Evolutionary conservation across 1,140 invertebrate genomes (phyloP).

Genomic region (Cydia splendana): DNA sequence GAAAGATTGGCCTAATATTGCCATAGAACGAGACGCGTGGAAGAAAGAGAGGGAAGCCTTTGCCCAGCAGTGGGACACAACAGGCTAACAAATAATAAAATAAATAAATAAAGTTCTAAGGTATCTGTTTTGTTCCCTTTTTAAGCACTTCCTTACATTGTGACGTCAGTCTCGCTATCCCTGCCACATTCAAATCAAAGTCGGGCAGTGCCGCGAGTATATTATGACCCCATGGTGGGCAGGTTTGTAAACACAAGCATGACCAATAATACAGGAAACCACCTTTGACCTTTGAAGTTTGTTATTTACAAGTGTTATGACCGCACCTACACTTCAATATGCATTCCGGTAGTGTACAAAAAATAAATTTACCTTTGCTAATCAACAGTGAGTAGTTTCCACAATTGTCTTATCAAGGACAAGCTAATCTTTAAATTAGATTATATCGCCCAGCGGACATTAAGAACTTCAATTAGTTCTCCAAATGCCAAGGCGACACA

Average conservation of each 20-base stretch:
- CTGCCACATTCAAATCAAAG: too few species aligned
- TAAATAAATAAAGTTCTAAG: too few species aligned
- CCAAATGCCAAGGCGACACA: constrained; percentile 1
- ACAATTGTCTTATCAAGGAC: constrained; percentile 6
- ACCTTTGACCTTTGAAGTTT: not conserved
- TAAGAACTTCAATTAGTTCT: constrained; percentile 11
- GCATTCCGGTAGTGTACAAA: not conserved
- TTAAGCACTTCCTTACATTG: not conserved
- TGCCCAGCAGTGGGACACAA: too few species aligned
- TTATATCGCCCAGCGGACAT: constrained; percentile 20
- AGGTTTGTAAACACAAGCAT: not conserved
- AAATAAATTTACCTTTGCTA: constrained; percentile 4
- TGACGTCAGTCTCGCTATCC: not conserved
- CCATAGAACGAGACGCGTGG: too few species aligned
- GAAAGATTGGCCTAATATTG: too few species aligned
- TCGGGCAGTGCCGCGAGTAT: too few species aligned
- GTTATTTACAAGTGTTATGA: constrained; percentile 1
- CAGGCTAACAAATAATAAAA: too few species aligned
- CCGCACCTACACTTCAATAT: not conserved
- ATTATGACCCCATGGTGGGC: too few species aligned
- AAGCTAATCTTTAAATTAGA: constrained; percentile 13
- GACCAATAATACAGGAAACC: not conserved
- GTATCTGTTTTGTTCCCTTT: too few species aligned
- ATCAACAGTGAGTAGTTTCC: constrained; percentile 7
- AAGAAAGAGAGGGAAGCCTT: too few species aligned